Percentiles rank a stretch among this genome's conserved stretches.
Evolutionary conservation across 2,888 invertebrate genomes (phyloP).

Genomic region (Hydriomena furcata): DNA sequence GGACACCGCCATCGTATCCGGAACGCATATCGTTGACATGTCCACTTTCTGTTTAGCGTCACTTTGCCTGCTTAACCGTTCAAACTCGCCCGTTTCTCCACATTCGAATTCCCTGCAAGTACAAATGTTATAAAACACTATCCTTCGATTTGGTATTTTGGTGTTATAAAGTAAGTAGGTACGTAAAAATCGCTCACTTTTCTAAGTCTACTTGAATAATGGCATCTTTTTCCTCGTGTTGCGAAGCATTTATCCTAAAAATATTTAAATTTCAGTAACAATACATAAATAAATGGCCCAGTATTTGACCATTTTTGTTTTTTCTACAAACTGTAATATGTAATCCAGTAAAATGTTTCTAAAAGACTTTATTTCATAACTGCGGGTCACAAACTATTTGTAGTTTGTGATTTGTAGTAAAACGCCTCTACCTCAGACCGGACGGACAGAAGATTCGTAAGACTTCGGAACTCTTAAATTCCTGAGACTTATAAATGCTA

Average conservation of each 20-base stretch:
- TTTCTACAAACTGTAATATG: no score
- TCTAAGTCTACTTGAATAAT: constrained; percentile 73
- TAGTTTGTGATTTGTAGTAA: no score
- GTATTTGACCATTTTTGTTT: background rate
- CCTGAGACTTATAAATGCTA: no score
- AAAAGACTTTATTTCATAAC: no score
- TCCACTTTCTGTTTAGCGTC: constrained; percentile 69
- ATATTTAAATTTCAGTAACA: constrained; percentile 7
- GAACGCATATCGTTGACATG: constrained; percentile 68
- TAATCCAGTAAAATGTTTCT: no score
- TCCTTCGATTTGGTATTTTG: no score
- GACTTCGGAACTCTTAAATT: no score
- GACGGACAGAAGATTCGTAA: no score
- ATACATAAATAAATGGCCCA: background rate
- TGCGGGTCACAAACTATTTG: no score
- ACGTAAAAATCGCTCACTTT: constrained; percentile 54
- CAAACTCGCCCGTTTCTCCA: constrained; percentile 92
- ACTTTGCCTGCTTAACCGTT: constrained; percentile 87
- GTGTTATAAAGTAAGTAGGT: background rate
- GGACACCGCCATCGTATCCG: constrained; percentile 78
- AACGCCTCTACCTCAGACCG: no score
- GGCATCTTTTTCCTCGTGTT: constrained; percentile 61
- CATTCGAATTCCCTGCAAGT: constrained; percentile 88
- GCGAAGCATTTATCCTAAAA: constrained; percentile 60
- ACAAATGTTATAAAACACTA: background rate